Conservation (phyloP, 2,797 vertebrate species). For the Amblyraja radiata region DNA sequence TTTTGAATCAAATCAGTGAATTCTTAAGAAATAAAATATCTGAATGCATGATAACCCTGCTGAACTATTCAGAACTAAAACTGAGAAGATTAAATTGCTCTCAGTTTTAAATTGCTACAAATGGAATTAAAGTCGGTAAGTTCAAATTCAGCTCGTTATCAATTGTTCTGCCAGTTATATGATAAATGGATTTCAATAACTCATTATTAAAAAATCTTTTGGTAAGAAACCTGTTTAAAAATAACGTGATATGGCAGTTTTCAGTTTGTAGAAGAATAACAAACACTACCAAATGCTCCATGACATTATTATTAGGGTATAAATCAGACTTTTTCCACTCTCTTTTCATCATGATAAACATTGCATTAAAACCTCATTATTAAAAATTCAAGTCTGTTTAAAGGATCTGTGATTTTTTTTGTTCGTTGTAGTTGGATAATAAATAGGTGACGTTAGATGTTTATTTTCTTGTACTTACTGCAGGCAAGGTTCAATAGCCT, state of each 20-base stretch:
- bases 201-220: background rate
- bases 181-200: conserved; percentile 22
- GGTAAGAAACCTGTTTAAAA: conserved; percentile 17
- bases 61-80: background rate
- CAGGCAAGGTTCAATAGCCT: background rate
- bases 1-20: too few species aligned
- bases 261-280: background rate
- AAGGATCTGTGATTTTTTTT: background rate
- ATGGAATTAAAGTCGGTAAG: background rate
- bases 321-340: background rate
- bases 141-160: background rate
- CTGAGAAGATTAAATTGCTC: background rate
- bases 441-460: background rate
- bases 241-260: background rate
- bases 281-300: background rate
- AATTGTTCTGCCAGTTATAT: background rate
- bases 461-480: conserved; percentile 5
- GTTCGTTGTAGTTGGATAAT: background rate
- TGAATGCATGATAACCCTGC: too few species aligned
- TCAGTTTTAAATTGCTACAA: background rate
- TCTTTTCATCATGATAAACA: background rate
- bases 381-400: background rate
- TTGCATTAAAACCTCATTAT: conserved; percentile 4
- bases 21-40: too few species aligned
- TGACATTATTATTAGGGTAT: background rate